Conservation (phyloP, 2,113 vertebrate species). For the Serilophus lunatus region DNA sequence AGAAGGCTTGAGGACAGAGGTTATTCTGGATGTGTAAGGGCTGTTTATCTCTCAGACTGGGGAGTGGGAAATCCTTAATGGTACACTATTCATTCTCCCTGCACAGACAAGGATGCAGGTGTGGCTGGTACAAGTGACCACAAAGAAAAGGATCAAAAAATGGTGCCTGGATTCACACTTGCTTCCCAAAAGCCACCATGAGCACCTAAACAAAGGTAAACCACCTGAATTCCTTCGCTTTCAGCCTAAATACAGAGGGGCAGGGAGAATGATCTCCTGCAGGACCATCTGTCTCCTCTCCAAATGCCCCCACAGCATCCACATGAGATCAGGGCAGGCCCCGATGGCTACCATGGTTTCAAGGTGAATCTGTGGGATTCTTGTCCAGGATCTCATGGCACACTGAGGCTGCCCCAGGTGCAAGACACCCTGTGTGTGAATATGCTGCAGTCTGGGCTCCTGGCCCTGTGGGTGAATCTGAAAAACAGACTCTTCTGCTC, state of each 20-base stretch:
- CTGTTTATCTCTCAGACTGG: rapidly evolving
- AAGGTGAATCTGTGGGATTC: background rate
- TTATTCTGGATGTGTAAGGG: background rate
- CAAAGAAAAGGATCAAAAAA: background rate
- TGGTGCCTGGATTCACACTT: background rate
- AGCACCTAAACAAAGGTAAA: background rate
- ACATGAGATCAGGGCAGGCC: background rate
- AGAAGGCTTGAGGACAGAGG: background rate
- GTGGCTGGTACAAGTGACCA: background rate
- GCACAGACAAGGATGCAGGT: background rate
- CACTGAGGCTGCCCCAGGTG: background rate
- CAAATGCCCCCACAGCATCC: background rate
- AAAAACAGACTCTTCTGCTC: background rate
- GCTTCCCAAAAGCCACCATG: background rate
- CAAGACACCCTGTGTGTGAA: background rate
- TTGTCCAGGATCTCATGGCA: background rate
- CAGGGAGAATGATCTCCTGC: background rate
- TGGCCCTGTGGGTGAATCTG: rapidly evolving
- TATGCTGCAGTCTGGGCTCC: background rate
- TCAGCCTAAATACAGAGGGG: background rate
- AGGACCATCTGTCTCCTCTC: background rate
- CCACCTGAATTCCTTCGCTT: rapidly evolving
- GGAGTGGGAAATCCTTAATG: rapidly evolving
- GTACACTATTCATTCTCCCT: background rate
- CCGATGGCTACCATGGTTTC: rapidly evolving